A percentile compares a stretch with the other conserved stretches of the same genome.
These are phyloP conservation scores for Zootoca vivipara DNA, from an alignment of 2,113 vertebrate genomes.

Conservation along the genomic window DNA sequence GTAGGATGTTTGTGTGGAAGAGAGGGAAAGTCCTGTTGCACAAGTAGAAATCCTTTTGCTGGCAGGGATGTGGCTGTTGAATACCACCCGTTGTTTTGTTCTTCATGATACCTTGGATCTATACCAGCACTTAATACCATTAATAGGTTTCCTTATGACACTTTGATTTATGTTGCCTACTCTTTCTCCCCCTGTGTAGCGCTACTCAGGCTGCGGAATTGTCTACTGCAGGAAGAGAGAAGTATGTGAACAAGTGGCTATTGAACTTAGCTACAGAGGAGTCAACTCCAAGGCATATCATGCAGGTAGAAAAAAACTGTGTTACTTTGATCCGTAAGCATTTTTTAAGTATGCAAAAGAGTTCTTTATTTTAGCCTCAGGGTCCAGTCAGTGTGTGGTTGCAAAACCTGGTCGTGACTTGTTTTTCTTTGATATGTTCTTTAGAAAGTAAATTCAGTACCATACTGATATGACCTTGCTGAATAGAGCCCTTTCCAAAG, in stretches of 20 bases:
- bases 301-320: conserved; percentile 81
- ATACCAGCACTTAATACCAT: background rate
- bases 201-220: conserved; percentile 87
- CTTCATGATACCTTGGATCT: background rate
- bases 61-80: too few species aligned
- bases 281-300: conserved; percentile 91
- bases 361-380: background rate
- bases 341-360: background rate
- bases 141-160: background rate
- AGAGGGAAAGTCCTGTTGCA: too few species aligned
- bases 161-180: conserved; percentile 2
- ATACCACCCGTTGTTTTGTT: too few species aligned
- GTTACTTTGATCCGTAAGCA: background rate
- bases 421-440: background rate
- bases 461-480: background rate
- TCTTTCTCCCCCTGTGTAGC: conserved; percentile 49
- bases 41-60: too few species aligned
- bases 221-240: conserved; percentile 97
- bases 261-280: conserved; percentile 86
- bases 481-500: background rate
- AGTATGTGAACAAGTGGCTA: conserved; percentile 89
- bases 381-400: background rate
- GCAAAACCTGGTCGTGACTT: background rate
- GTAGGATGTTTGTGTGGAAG: too few species aligned
- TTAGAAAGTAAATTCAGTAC: background rate